Evolutionary conservation across 2,113 vertebrate species (phyloP).

Genomic region (Rhinolophus sinicus): DNA sequence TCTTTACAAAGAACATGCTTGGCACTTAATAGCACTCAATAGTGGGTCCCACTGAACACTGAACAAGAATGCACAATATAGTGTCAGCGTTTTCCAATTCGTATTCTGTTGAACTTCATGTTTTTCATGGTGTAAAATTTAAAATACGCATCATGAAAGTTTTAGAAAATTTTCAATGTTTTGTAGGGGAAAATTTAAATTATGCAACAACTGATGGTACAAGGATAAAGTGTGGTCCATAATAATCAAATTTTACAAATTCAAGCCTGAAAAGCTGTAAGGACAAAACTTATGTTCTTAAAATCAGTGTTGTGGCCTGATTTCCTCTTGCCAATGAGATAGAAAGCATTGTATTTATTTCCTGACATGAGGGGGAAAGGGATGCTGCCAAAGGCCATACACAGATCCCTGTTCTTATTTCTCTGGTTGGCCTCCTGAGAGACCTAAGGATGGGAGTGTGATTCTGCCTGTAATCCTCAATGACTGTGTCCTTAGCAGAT

Average conservation of each 20-base stretch:
- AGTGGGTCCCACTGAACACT: background rate
- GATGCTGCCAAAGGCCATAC: background rate
- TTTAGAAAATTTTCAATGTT: constrained; percentile 5
- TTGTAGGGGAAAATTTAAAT: background rate
- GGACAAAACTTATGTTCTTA: background rate
- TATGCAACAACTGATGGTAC: background rate
- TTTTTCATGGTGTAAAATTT: background rate
- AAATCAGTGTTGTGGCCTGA: background rate
- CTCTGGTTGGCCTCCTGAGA: background rate
- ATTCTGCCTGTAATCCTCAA: background rate
- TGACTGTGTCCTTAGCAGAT: background rate
- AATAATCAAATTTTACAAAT: background rate
- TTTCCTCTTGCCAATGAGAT: background rate
- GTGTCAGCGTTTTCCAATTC: background rate
- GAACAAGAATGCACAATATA: background rate
- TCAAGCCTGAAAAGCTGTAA: background rate
- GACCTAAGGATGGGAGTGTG: background rate
- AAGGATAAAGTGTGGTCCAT: background rate
- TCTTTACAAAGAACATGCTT: background rate
- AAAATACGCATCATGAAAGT: background rate
- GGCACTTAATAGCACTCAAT: background rate
- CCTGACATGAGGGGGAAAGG: background rate
- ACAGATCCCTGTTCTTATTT: background rate
- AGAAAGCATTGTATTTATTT: background rate
- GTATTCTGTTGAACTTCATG: background rate